phyloP scores from a whole-genome alignment of 2,888 invertebrate species.

The Hipparchia semele region DNA sequence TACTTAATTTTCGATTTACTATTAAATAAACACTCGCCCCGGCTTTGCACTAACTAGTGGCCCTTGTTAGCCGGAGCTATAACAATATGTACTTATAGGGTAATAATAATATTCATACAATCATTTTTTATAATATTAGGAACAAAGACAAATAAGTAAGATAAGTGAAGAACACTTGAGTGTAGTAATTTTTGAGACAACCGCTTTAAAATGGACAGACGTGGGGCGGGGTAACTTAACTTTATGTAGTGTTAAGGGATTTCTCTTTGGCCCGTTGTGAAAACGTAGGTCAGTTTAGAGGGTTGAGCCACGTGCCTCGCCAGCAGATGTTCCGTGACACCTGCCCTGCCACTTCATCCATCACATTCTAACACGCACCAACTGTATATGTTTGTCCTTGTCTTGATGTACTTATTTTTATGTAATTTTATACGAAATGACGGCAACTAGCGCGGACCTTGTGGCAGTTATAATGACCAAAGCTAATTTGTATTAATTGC shows the following conservation, averaged over 20 bases:
- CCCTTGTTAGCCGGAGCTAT: too few species aligned
- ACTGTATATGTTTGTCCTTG: conserved; percentile 61
- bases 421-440: conserved; percentile 80
- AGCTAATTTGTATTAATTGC: conserved; percentile 66
- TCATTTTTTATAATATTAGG: too few species aligned
- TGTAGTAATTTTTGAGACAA: neutral
- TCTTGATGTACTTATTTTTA: conserved; percentile 78
- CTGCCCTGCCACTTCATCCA: conserved; percentile 74
- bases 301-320: conserved; percentile 79
- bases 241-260: conserved; percentile 46
- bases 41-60: too few species aligned
- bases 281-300: conserved; percentile 69
- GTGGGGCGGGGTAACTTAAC: conserved; percentile 1
- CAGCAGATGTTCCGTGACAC: conserved; percentile 81
- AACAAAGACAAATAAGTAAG: too few species aligned
- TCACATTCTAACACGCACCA: conserved; percentile 65
- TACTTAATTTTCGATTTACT: too few species aligned
- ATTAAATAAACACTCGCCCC: too few species aligned
- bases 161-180: neutral
- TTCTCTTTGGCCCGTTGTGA: conserved; percentile 69
- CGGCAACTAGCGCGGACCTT: conserved; percentile 79
- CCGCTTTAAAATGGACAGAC: neutral
- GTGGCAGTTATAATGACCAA: conserved; percentile 76
- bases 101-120: too few species aligned
- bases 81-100: too few species aligned